Conservation (phyloP, 2,113 vertebrate genomes). For the Phrynocephalus versicolor region DNA sequence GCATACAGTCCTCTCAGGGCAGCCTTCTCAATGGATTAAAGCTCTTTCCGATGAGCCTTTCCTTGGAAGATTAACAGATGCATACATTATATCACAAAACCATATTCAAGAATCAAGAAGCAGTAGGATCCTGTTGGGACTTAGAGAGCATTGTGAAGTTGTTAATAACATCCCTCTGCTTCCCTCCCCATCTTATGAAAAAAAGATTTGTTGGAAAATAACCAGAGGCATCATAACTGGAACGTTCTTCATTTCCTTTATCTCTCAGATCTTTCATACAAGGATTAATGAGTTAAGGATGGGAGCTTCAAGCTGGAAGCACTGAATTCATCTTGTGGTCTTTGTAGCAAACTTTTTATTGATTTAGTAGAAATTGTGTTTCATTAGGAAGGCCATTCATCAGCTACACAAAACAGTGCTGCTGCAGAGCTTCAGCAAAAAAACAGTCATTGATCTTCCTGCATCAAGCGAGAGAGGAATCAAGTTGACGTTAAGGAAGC, state of each 20-base stretch:
- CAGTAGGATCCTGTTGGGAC: slow-evolving; percentile 18
- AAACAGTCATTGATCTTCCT: slow-evolving; percentile 47
- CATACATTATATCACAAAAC: slow-evolving; percentile 44
- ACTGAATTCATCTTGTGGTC: slow-evolving; percentile 62
- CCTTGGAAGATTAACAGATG: slow-evolving; percentile 31
- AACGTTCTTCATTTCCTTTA: slow-evolving; percentile 56
- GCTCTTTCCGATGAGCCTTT: slow-evolving; percentile 34
- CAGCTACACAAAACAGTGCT: slow-evolving; percentile 65
- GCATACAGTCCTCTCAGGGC: neutral
- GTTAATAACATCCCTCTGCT: slow-evolving; percentile 27
- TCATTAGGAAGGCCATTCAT: slow-evolving; percentile 73
- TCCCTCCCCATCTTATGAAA: neutral
- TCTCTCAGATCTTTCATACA: slow-evolving; percentile 65
- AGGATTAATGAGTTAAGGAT: slow-evolving; percentile 73
- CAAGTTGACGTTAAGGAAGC: slow-evolving; percentile 51
- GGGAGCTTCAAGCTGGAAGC: slow-evolving; percentile 64
- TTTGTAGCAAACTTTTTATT: slow-evolving; percentile 77
- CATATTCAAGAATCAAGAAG: slow-evolving; percentile 18
- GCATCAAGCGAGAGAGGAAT: slow-evolving; percentile 43
- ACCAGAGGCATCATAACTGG: slow-evolving; percentile 18
- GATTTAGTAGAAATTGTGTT: slow-evolving; percentile 78
- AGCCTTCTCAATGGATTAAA: slow-evolving; percentile 26
- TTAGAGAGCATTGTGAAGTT: slow-evolving; percentile 7
- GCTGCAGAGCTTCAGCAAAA: slow-evolving; percentile 50
- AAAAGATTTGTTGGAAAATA: slow-evolving; percentile 40